These are phyloP conservation scores for Dromas ardeola DNA, from an alignment of 2,113 vertebrate species.

Conservation along the genomic window DNA sequence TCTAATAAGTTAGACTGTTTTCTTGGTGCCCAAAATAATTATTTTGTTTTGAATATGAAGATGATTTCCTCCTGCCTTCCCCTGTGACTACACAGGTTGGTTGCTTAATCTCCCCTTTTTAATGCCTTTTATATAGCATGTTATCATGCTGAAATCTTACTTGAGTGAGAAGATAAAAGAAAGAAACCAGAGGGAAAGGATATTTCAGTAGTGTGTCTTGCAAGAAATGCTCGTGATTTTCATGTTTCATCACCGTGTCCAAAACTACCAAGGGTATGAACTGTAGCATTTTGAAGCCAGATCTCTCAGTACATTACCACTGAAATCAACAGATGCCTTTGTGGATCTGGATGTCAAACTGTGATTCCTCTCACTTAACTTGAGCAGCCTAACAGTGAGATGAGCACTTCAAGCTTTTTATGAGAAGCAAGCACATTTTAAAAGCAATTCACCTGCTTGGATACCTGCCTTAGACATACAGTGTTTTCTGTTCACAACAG, in stretches of 20 bases:
- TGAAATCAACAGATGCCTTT: neutral
- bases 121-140: neutral
- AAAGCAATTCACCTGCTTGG: neutral
- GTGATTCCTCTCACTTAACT: neutral
- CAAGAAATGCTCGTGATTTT: neutral
- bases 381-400: neutral
- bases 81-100: neutral
- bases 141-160: neutral
- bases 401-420: neutral
- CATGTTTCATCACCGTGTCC: neutral
- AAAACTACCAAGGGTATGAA: neutral
- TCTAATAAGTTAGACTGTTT: neutral
- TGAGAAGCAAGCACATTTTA: neutral
- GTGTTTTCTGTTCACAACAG: neutral
- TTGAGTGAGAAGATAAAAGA: neutral
- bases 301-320: neutral
- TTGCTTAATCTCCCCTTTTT: neutral
- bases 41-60: neutral
- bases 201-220: neutral
- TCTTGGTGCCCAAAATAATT: neutral
- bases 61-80: neutral
- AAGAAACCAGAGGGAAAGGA: neutral
- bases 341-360: neutral
- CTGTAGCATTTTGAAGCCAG: neutral
- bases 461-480: neutral